Conservation (phyloP, 2,888 invertebrate species). For the Sesia apiformis region DNA sequence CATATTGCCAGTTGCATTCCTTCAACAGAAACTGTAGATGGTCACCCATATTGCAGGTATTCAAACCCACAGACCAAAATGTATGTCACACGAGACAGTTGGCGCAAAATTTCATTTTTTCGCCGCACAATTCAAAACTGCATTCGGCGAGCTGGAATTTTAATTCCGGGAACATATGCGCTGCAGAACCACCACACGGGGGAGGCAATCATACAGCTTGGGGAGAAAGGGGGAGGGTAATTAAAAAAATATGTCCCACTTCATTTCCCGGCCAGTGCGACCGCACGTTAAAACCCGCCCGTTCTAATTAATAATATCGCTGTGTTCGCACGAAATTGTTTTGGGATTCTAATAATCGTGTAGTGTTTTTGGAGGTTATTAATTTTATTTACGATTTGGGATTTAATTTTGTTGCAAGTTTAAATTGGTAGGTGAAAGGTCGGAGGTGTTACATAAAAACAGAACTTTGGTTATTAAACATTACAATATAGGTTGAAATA, state of each 20-base stretch:
- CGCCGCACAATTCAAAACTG: constrained; percentile 41
- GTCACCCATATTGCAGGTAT: too few species aligned
- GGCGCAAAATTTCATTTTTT: not conserved
- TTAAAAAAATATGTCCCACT: constrained; percentile 71
- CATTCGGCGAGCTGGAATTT: constrained; percentile 59
- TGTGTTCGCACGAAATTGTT: constrained; percentile 27
- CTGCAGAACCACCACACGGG: constrained; percentile 13
- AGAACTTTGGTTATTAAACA: too few species aligned
- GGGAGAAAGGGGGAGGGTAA: constrained; percentile 30
- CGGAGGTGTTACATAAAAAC: too few species aligned
- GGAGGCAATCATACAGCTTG: not conserved
- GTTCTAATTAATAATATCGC: constrained; percentile 55
- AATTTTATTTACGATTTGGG: too few species aligned
- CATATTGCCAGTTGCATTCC: too few species aligned
- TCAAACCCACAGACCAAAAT: not conserved
- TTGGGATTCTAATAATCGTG: constrained; percentile 56
- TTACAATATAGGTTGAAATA: too few species aligned
- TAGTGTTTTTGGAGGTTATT: constrained; percentile 14
- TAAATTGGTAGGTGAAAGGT: too few species aligned
- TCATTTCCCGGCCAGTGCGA: constrained; percentile 51
- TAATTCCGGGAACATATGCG: constrained; percentile 65
- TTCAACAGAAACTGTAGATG: too few species aligned
- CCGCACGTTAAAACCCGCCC: constrained; percentile 25
- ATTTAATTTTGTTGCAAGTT: too few species aligned
- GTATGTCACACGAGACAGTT: not conserved